Base-by-base conservation (phyloP, 2,888 invertebrate species). In the Pammene aurita region DNA sequence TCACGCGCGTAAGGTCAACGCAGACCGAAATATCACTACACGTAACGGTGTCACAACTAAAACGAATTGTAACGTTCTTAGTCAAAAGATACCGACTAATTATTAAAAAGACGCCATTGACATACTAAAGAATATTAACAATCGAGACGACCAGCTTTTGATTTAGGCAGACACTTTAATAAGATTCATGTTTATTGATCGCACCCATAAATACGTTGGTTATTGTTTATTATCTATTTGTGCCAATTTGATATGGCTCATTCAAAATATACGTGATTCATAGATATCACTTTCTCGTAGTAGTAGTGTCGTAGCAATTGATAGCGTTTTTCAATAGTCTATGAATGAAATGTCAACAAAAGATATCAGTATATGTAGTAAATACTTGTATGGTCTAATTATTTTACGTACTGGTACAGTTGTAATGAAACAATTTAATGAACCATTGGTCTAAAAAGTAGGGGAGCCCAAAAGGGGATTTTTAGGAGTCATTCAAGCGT, bases 21-120 rank as follows among this genome's bases (percentile, higher is more conserved):
- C 69, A 61, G 81, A 77, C 80, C 73, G 77, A 84, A 85, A 86
- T 86, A 85, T 78, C 77, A 61, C 74, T 46, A 38, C 46, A 63
- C 73, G 76, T 81, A 78, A 78, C 69, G 60, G 70, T 72, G 67
- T 73, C 75, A 76, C 77, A 76, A 73, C 76, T 72, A 74, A 64
- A 62, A 67, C 63, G 10, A 11, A 11, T 16, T 4, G 9, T 52
- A 6, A 26, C 34, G 34, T 54, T 34, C n/a, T 50, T 10, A 13
- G 18, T 11, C 2, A 18, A 18, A 18, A 50, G 0, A 14, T 46
- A 44, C 4, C 13, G 38, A 14, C 7, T 46, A 5, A 7, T n/a
- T 10, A 16, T 16, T 2, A 16, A 10, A 0, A 26, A 26, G 26
- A 26, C 26, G 26, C 26, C 4, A 26, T 26, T 26, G 26, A 26